Evolutionary conservation across 2,113 vertebrate species (phyloP), one percentile per base, ranked within the genome.

Genomic region (Heterotilapia buettikoferi): DNA sequence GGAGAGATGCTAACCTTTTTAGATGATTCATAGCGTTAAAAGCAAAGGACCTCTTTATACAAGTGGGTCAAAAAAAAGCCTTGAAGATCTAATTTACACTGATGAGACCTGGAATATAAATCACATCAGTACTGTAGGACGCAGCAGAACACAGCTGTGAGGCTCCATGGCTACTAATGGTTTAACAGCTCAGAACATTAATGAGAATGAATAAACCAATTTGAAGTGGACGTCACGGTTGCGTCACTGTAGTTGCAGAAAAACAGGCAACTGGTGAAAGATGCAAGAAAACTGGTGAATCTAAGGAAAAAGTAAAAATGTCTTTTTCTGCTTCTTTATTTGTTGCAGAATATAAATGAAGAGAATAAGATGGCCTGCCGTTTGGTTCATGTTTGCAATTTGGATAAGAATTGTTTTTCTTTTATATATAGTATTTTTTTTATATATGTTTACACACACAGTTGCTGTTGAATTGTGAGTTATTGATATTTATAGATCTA

Each of bases 31-130:
- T 50, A 50, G 24, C 2, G 3, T 21, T 14, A 82, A 19, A 91
- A 63, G 36, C 19, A 76, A 83, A 71, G 50, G 11, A 14, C 19
- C 68, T 61, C 38, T 78, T 89, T 31, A 52, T 68, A 31, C 78
- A 81, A 78, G 7, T 54, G 40, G 84, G 63, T 86, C 86, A 79
- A 76, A 89, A 91, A 82, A 47, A 76, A 86, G 53, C 80, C 79
- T 83, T 21, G 38, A 80, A 81, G 50, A 82, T 87, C 33, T 78
- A 61, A 92, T 90, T 87, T 89, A 79, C 43, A 18, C n/a, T 5
- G 36, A 83, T 73, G 56, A 76, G 31, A 79, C 38, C 21, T 54
- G 26, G 47, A n/a, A 54, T 86, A 84, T 86, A 87, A 92, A 85
- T 92, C 85, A 82, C 53, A 45, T 9, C 24, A 31, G 81, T 29